These are phyloP conservation scores for Scrobipalpa costella DNA, from an alignment of 2,888 invertebrate species.

Conservation along the genomic window DNA sequence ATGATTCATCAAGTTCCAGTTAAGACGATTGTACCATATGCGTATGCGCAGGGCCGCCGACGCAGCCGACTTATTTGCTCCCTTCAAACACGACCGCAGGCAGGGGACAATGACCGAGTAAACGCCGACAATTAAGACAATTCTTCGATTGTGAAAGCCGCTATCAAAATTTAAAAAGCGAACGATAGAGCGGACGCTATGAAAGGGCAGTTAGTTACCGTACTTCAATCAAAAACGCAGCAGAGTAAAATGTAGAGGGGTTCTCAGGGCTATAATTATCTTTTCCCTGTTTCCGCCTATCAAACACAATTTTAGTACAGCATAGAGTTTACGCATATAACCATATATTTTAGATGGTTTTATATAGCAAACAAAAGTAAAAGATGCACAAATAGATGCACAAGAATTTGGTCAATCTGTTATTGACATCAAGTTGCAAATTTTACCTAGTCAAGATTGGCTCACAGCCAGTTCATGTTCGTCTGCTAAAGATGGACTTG, in stretches of 20 bases:
- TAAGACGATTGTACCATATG: not conserved
- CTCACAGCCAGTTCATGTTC: not conserved
- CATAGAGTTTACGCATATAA: no score
- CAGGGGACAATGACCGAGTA: conserved; percentile 26
- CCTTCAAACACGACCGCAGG: conserved; percentile 17
- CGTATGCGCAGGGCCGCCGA: not conserved
- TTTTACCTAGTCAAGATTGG: not conserved
- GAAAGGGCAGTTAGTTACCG: conserved; percentile 8
- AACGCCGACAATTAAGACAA: conserved; percentile 21
- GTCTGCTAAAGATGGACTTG: not conserved
- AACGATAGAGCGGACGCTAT: not conserved
- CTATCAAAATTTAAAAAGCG: conserved; percentile 10
- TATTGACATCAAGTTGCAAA: not conserved
- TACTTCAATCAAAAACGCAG: not conserved
- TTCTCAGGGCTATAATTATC: conserved; percentile 1
- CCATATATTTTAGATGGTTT: no score
- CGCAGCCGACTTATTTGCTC: conserved; percentile 21
- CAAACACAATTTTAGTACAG: not conserved
- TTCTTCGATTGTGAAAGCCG: conserved; percentile 21
- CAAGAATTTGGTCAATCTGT: no score
- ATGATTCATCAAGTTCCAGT: conserved; percentile 15
- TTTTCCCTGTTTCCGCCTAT: not conserved
- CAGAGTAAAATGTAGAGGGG: not conserved
- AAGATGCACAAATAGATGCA: no score
- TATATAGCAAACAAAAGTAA: no score